These are phyloP conservation scores for Synodontis membranacea DNA, from an alignment of 2,113 vertebrate species.

Conservation along the genomic window DNA sequence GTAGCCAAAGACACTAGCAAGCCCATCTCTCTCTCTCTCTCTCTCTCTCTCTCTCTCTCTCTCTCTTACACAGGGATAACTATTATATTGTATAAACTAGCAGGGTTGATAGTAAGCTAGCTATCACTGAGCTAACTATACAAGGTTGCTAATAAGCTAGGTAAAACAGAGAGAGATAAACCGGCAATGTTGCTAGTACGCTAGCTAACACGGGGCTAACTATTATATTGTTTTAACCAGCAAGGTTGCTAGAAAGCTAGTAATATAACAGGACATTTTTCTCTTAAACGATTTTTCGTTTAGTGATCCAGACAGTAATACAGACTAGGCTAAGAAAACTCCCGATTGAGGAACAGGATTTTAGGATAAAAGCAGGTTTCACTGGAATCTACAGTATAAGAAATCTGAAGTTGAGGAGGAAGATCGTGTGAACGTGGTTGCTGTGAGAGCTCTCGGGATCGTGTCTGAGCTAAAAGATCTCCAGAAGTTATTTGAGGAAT, in stretches of 20 bases:
- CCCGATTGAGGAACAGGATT: not conserved
- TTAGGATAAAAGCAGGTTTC: not conserved
- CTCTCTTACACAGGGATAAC: not conserved
- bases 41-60: no score
- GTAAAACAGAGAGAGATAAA: not conserved
- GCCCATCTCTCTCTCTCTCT: no score
- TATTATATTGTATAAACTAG: not conserved
- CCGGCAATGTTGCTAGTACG: not conserved
- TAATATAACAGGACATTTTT: not conserved
- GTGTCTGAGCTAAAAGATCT: not conserved
- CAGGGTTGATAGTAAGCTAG: not conserved
- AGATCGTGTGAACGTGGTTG: not conserved
- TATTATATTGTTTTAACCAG: not conserved
- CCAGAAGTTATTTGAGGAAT: slow-evolving; percentile 6
- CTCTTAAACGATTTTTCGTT: not conserved
- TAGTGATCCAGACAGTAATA: not conserved
- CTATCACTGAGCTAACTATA: not conserved
- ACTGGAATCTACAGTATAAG: not conserved
- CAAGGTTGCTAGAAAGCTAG: not conserved
- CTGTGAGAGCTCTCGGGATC: not conserved
- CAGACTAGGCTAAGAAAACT: not conserved
- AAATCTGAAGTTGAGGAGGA: not conserved
- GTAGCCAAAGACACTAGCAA: not conserved
- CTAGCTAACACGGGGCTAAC: not conserved
- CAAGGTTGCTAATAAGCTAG: not conserved